These are phyloP conservation scores for Lathronympha strigana DNA, from an alignment of 2,888 invertebrate genomes.

Conservation along the genomic window DNA sequence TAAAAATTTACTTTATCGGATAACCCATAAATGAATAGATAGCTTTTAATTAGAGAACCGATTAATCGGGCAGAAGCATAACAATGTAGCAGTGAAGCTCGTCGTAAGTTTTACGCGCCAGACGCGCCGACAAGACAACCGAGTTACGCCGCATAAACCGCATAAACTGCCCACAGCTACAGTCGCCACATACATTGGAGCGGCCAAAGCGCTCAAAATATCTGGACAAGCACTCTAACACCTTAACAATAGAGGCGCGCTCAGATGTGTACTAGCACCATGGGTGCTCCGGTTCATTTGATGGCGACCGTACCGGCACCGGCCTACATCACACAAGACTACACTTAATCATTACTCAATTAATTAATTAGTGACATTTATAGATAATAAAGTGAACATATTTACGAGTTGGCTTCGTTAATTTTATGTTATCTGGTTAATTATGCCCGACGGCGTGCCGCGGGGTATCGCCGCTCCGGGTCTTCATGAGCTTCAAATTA, in stretches of 20 bases:
- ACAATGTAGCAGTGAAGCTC: constrained; percentile 50
- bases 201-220: too few relatives aligned
- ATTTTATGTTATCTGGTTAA: constrained; percentile 80
- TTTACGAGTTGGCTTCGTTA: constrained; percentile 79
- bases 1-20: constrained; percentile 12
- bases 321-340: constrained; percentile 61
- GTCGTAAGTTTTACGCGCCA: constrained; percentile 58
- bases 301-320: too few relatives aligned
- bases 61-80: constrained; percentile 44
- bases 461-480: constrained; percentile 53
- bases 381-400: constrained; percentile 78
- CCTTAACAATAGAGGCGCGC: too few relatives aligned
- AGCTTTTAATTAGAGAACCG: constrained; percentile 9
- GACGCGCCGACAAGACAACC: constrained; percentile 66
- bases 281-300: too few relatives aligned
- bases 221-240: too few relatives aligned
- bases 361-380: constrained; percentile 83
- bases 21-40: constrained; percentile 23
- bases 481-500: constrained; percentile 38
- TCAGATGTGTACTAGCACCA: too few relatives aligned
- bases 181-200: too few relatives aligned
- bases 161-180: constrained; percentile 54
- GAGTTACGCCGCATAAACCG: constrained; percentile 62
- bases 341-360: constrained; percentile 79
- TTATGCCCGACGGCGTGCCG: constrained; percentile 65